Conservation (phyloP, 2,888 invertebrate genomes). For the Cactoblastis cactorum region DNA sequence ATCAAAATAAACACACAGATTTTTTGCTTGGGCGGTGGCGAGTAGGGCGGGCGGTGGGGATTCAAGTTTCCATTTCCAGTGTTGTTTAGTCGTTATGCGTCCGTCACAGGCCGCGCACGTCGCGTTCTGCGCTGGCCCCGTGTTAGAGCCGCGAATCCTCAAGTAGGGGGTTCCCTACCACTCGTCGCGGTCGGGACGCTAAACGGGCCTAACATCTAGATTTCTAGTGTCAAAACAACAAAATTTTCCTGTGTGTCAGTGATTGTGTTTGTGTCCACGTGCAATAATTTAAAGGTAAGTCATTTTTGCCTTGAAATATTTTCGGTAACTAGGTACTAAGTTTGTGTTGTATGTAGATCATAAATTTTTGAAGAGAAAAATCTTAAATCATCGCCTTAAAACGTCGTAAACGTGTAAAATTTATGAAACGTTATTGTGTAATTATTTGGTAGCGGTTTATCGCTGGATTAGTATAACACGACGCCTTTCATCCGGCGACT, state of each 20-base stretch:
- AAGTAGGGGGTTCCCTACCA: conserved; percentile 2
- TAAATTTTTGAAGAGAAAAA: neutral
- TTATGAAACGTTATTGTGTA: conserved; percentile 3
- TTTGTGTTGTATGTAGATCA: neutral
- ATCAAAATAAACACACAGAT: conserved; percentile 37
- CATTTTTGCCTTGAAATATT: conserved; percentile 5
- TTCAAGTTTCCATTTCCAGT: conserved; percentile 17
- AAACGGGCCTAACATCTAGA: conserved; percentile 8
- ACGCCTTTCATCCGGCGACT: neutral
- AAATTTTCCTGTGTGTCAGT: neutral
- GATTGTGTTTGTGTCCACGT: conserved; percentile 15
- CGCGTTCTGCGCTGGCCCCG: conserved; percentile 24
- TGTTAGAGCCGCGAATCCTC: neutral
- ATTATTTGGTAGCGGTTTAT: conserved; percentile 4
- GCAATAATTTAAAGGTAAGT: neutral
- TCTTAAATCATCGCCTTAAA: neutral
- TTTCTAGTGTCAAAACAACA: conserved; percentile 1
- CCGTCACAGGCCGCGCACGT: conserved; percentile 43
- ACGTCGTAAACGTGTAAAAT: conserved; percentile 7
- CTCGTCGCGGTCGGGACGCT: conserved; percentile 14
- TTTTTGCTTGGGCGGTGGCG: conserved; percentile 62
- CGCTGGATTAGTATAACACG: conserved; percentile 1
- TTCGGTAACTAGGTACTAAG: neutral
- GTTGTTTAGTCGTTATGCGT: conserved; percentile 56
- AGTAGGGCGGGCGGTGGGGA: conserved; percentile 65